Evolutionary conservation across 2,888 invertebrate species (phyloP), one percentile per base, ranked within the genome.

Genomic region (Acronicta aceris): DNA sequence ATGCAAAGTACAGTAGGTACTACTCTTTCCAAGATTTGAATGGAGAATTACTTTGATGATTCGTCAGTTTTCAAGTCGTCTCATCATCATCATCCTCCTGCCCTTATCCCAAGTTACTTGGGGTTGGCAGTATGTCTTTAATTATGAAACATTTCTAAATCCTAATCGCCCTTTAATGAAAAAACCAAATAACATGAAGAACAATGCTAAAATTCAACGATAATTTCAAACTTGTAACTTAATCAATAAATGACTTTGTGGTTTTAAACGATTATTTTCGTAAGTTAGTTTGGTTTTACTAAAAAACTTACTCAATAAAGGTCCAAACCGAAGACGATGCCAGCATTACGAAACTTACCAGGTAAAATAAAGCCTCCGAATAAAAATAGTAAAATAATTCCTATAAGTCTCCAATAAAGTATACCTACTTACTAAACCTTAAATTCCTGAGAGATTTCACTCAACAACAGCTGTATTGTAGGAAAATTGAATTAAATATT

Each of bases 401-500:
- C 13, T 13, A 7, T 36, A 36, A 36, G 13, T 13, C 2, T 38
- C 13, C 36, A 38, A 38, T 21, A 21, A 2, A 21, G 21, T 21
- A 21, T n/a, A n/a, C n/a, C n/a, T n/a, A n/a, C n/a, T n/a, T n/a
- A n/a, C n/a, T n/a, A n/a, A n/a, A n/a, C n/a, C n/a, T n/a, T n/a
- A n/a, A 41, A 42, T 53, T 12, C 33, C 38, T 21, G 9, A 17
- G 41, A 47, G 30, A 54, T 33, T 36, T 38, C 10, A 51, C 8
- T 40, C 42, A 41, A 54, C 40, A 64, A 54, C 16, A 70, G 36
- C 51, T 48, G 54, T 52, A 55, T 42, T 65, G 54, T 59, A 47
- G 45, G 15, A 43, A 59, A 49, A 41, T 27, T n/a, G 0, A 43
- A 57, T 51, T n/a, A 57, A 66, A 64, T 68, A 70, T 67, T 67